These are phyloP conservation scores for Apodemia duryi DNA, from an alignment of 2,888 invertebrate species.

Conservation along the genomic window DNA sequence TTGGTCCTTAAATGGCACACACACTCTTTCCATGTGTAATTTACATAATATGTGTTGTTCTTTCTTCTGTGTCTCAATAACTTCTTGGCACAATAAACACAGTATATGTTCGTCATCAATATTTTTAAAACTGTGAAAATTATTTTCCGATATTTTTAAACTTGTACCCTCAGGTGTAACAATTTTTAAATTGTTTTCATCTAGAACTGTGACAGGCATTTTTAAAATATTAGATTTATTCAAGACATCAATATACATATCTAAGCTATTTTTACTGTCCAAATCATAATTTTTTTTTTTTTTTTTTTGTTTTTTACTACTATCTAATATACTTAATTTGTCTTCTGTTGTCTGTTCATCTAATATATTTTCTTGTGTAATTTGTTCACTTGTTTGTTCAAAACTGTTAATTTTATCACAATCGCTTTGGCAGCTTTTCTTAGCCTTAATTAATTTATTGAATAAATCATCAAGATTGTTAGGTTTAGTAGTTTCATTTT, in stretches of 20 bases:
- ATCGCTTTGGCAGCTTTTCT: neutral
- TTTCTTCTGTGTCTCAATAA: neutral
- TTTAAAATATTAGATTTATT: neutral
- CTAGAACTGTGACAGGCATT: neutral
- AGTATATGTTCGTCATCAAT: neutral
- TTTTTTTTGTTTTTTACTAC: neutral
- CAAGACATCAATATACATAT: neutral
- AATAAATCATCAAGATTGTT: too few species aligned
- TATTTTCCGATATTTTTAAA: slow-evolving; percentile 26
- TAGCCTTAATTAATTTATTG: too few species aligned
- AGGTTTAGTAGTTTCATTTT: too few species aligned
- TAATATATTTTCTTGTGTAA: neutral
- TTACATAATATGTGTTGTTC: slow-evolving; percentile 21
- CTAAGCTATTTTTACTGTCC: neutral
- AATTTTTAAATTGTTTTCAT: slow-evolving; percentile 16
- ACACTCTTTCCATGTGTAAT: slow-evolving; percentile 29
- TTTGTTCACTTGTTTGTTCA: neutral
- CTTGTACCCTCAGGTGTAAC: slow-evolving; percentile 26
- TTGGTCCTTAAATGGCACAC: slow-evolving; percentile 29
- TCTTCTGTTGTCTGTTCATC: neutral
- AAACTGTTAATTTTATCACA: neutral
- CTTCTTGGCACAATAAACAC: neutral
- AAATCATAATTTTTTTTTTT: neutral
- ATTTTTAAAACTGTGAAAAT: slow-evolving; percentile 29
- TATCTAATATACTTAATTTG: neutral